Conservation (phyloP, 2,888 invertebrate genomes). For the Trichacis sp. region DNA sequence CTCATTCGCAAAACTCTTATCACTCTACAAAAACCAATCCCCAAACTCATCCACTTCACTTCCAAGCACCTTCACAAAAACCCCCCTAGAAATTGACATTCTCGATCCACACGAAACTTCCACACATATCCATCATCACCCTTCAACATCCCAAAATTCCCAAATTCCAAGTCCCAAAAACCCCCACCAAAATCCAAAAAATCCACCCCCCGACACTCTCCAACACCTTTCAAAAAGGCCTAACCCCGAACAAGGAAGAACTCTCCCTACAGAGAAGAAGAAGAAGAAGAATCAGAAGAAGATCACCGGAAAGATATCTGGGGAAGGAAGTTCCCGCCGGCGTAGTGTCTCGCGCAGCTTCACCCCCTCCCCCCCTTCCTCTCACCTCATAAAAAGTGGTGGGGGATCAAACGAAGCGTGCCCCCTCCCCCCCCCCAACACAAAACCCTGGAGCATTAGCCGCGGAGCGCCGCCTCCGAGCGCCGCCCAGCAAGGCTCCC, state of each 20-base stretch:
- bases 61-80: no score
- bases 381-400: slow-evolving; percentile 16
- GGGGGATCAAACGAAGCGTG: slow-evolving; percentile 17
- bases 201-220: slow-evolving; percentile 50
- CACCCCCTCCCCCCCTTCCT: slow-evolving; percentile 22
- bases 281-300: slow-evolving; percentile 35
- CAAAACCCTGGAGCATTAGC: background rate
- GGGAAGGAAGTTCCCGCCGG: slow-evolving; percentile 50
- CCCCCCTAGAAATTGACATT: no score
- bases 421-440: background rate
- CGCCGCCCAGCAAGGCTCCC: slow-evolving; percentile 41
- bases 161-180: no score
- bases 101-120: no score
- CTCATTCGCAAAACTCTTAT: no score
- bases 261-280: slow-evolving; percentile 15
- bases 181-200: slow-evolving; percentile 45
- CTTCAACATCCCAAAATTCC: slow-evolving; percentile 58
- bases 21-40: no score
- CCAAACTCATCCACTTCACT: no score
- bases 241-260: slow-evolving; percentile 39
- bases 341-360: slow-evolving; percentile 42
- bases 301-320: slow-evolving; percentile 65
- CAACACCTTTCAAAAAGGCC: no score
- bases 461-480: slow-evolving; percentile 43
- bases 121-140: no score